Base-by-base conservation (phyloP, 2,797 vertebrate species). In the Martes flavigula region DNA sequence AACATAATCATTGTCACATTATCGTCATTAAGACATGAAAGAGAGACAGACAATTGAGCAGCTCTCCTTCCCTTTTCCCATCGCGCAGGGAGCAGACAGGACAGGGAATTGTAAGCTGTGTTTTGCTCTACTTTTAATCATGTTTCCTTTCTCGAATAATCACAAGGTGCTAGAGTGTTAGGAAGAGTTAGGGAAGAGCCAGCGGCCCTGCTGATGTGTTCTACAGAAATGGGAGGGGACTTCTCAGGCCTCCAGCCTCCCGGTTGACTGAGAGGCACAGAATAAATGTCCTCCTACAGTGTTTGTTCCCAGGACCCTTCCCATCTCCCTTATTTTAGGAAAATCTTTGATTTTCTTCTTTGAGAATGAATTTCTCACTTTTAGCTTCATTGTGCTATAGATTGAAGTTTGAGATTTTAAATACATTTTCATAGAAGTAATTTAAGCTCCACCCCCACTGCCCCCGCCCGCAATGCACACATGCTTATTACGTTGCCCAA, bases 1-100 rank as follows among this genome's bases (percentile, higher is more conserved):
- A 96, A 91, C 93, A 94, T 51, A 90, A 95, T 96, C 97, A 96
- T 87, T 17, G 30, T 79, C 91, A 84, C 91, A 91, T 91, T 93
- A 87, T 94, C 95, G 32, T 87, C 93, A 94, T 83, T 79, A 95
- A 94, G 87, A 40, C 86, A 35, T 89, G 95, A 96, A 87, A 95
- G 90, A 92, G 30, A 86, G 30, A 25, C 15, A 0, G 40, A n/a
- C 32, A 23, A 70, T 62, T 5, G 73, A 79, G 68, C 20, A 46
- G 6, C 68, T n/a, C 60, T 20, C 72, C 85, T 73, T 27, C 23
- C 64, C 38, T 70, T 38, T 87, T n/a, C 30, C 30, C 3, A 25
- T 3, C 78, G 9, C 84, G 75, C 8, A 17, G 84, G 91, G 81
- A 51, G 38, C 20, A 30, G 84, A 40, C 7, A 2, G 66, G 38